phyloP scores from a whole-genome alignment of 2,888 invertebrate species.

The Xestia ashworthii region DNA sequence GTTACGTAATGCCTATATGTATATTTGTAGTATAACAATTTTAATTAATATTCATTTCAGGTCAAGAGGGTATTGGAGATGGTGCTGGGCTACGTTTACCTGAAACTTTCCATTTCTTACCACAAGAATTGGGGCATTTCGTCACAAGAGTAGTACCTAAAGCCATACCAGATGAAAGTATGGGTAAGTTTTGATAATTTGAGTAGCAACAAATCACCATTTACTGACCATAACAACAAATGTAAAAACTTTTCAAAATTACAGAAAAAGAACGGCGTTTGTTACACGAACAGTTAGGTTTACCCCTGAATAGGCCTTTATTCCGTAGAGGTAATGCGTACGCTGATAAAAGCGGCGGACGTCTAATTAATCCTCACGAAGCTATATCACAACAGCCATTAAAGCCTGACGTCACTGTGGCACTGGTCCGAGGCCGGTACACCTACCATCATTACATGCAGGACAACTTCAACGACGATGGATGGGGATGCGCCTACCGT shows the following conservation, averaged over 20 bases:
- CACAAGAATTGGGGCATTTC: constrained; percentile 93
- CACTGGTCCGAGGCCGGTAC: constrained; percentile 95
- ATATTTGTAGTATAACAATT: neutral
- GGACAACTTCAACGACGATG: constrained; percentile 97
- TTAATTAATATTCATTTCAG: constrained; percentile 64
- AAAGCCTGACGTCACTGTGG: constrained; percentile 76
- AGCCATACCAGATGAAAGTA: constrained; percentile 92
- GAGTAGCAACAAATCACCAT: neutral
- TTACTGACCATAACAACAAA: neutral
- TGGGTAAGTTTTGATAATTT: constrained; percentile 88
- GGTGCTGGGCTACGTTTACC: constrained; percentile 90
- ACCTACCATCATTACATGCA: constrained; percentile 99
- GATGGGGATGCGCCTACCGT: constrained; percentile 99
- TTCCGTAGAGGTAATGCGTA: constrained; percentile 94
- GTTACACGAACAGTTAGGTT: constrained; percentile 93
- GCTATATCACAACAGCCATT: constrained; percentile 84
- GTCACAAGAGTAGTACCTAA: constrained; percentile 94
- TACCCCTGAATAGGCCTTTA: constrained; percentile 93
- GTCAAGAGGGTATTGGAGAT: constrained; percentile 89
- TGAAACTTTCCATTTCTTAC: constrained; percentile 94
- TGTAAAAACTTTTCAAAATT: constrained; percentile 1
- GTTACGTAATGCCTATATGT: too few species aligned
- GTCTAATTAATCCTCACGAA: constrained; percentile 94
- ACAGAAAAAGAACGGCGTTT: constrained; percentile 92
- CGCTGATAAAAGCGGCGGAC: constrained; percentile 88